Evolutionary conservation across 2,113 vertebrate species (phyloP), one percentile per base, ranked within the genome.

Genomic region (Pseudopipra pipra): DNA sequence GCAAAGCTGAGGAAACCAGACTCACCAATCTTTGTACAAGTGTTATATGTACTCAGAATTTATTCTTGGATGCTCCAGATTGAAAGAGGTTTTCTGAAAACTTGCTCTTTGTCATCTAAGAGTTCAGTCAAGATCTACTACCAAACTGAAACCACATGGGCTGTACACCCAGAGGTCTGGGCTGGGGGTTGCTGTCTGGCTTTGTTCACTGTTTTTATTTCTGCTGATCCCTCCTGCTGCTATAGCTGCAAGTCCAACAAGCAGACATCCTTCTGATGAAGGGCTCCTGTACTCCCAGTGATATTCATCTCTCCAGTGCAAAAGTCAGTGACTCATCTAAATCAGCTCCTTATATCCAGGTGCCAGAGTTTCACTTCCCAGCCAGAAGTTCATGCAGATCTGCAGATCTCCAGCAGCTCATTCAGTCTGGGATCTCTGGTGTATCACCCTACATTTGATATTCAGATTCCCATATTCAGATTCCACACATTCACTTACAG

Each of bases 401-500:
- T 87, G 67, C 41, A 85, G 49, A 92, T 90, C 65, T 92, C 68
- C 72, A 73, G 65, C 51, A 93, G 59, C 68, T 92, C 63, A 11
- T 63, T 74, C 90, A 68, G 87, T 28, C 88, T 80, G 75, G 55
- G 31, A 84, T 89, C 56, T 61, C 85, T 81, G 79, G 39, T 78
- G 46, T 68, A 95, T 73, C 62, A 92, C 85, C 88, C 92, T 77
- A 25, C 9, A 89, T 93, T 88, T 90, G 52, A 93, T 78, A 96
- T 95, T 93, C 83, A 95, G 85, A 96, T 95, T 79, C 22, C 27
- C 41, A 33, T 68, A 96, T 91, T 93, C 80, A 91, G 62, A 95
- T 87, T 59, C 44, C 62, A 74, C 35, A 72, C 44, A 13, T 41
- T 79, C 78, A 82, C 49, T 79, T 55, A 71, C 27, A 31, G 55